Evolutionary conservation across 2,888 invertebrate species (phyloP).

Genomic region (Pediacus dermestoides): DNA sequence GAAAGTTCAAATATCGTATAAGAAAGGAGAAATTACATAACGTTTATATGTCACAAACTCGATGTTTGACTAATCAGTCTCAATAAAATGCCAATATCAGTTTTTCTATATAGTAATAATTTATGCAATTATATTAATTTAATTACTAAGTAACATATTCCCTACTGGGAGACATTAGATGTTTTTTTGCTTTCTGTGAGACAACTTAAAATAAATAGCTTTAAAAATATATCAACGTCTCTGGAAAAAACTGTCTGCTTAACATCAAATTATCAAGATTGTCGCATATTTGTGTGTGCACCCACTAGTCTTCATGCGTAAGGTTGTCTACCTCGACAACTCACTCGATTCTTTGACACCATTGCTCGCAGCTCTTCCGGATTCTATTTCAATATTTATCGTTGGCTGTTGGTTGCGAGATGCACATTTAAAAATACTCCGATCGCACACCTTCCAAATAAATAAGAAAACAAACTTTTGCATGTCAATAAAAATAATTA

Average conservation of each 20-base stretch:
- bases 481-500: too few relatives aligned
- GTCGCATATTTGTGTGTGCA: constrained; percentile 20
- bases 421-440: too few relatives aligned
- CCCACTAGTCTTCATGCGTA: constrained; percentile 22
- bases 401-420: too few relatives aligned
- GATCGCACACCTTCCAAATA: too few relatives aligned
- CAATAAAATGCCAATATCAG: constrained; percentile 4
- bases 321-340: constrained; percentile 37
- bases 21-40: constrained; percentile 14
- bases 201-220: too few relatives aligned
- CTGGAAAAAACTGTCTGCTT: constrained; percentile 21
- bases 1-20: constrained; percentile 15
- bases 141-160: too few relatives aligned
- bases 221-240: too few relatives aligned
- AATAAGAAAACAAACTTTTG: too few relatives aligned
- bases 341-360: constrained; percentile 39
- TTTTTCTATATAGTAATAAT: not conserved
- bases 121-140: not conserved
- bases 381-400: constrained; percentile 44
- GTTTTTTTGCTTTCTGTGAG: too few relatives aligned
- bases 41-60: constrained; percentile 5
- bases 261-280: constrained; percentile 16
- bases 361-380: constrained; percentile 41
- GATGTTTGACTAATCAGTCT: constrained; percentile 3
- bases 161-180: too few relatives aligned